Conservation (phyloP, 2,113 vertebrate genomes). For the Rhinoptilus africanus region DNA sequence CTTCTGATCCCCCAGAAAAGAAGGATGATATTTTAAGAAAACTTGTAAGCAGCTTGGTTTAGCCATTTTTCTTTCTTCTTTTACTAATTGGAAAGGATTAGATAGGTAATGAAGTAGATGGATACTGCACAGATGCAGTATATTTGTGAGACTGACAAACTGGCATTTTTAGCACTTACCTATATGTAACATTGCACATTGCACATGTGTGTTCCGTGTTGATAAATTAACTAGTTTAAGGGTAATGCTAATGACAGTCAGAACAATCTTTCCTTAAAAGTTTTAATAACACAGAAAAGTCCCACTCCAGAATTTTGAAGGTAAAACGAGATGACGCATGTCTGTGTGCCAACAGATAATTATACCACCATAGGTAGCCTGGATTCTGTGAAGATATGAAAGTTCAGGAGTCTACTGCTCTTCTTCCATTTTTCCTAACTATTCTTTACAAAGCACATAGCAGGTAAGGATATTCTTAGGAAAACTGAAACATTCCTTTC, state of each 20-base stretch:
- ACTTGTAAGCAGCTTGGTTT: background rate
- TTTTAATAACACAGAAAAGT: background rate
- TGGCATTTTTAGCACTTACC: background rate
- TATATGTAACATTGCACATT: background rate
- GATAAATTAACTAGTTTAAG: background rate
- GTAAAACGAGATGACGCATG: background rate
- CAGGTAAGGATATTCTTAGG: background rate
- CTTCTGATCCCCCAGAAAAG: background rate
- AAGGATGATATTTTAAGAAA: background rate
- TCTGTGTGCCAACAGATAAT: background rate
- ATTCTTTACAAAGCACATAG: background rate
- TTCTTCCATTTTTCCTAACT: background rate
- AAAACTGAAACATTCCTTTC: slow-evolving; percentile 20
- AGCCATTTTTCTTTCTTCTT: background rate
- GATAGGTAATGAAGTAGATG: background rate
- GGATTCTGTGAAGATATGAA: background rate
- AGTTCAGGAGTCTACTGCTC: background rate
- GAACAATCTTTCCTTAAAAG: background rate
- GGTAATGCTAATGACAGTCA: background rate
- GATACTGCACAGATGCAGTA: background rate
- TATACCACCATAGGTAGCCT: background rate
- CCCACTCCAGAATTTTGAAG: background rate
- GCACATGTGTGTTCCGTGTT: background rate
- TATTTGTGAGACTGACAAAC: background rate
- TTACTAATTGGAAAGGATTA: background rate